Evolutionary conservation across 2,113 vertebrate species (phyloP), one percentile per base, ranked within the genome.

Genomic region (Rattus rattus): DNA sequence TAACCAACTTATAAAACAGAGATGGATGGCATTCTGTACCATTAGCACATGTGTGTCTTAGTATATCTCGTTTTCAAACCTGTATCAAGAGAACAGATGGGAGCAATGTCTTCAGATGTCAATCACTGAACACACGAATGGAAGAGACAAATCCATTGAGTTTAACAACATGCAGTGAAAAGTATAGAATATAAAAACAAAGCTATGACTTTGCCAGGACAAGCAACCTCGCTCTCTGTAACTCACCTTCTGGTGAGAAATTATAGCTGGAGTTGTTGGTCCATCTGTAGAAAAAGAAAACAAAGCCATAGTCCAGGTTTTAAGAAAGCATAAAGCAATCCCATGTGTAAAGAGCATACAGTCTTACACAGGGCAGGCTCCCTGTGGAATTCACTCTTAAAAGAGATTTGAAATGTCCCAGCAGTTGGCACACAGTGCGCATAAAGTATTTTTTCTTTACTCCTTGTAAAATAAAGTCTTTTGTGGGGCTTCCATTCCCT

Each of bases 131-230:
- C 12, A 69, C 3, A 28, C 33, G 33, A 12, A 63, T 36, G 30
- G 9, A 39, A 14, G 33, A 2, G 72, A 73, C 86, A 72, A 49
- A 84, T 90, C 43, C 43, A 43, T 43, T 43, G 43, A 43, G 43
- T 43, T 43, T 43, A 43, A 43, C 43, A 43, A 39, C 56, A 39
- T 14, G 16, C n/a, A 56, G 43, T 5, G 36, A 90, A 85, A 76
- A 5, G 1, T 20, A 83, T 43, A 19, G 0, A 56, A 10, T 6
- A 67, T 33, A 73, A 56, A 28, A 72, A 91, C 88, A 84, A 59
- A 99, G 99, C 99, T 98, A 98, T 98, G 98, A 99, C 98, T 98
- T 99, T 99, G 97, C 99, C 99, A 99, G 98, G 90, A 98, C 99
- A 95, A 99, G 98, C 43, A 99, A 99, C 97, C 98, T 99, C 98